A percentile compares a stretch with the other conserved stretches of the same genome.
Evolutionary conservation across 2,888 invertebrate genomes (phyloP).

Genomic region (Drosophila eohydei): DNA sequence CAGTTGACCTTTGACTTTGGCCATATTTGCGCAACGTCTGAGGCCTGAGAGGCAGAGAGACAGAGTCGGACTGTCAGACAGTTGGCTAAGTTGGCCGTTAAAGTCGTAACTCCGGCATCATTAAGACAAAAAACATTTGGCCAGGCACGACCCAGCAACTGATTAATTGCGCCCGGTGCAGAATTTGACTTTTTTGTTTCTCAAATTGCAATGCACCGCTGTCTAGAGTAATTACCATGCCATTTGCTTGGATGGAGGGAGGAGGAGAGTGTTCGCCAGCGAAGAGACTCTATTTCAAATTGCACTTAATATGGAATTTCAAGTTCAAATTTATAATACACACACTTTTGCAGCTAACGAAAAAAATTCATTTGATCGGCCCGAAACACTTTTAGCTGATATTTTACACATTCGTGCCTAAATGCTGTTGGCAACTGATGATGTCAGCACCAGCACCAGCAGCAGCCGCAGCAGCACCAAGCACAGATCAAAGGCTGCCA

Average conservation of each 20-base stretch:
- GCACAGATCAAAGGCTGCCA: slow-evolving; percentile 68
- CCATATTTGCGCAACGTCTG: slow-evolving; percentile 72
- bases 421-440: slow-evolving; percentile 43
- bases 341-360: slow-evolving; percentile 7
- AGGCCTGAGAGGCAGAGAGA: slow-evolving; percentile 14
- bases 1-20: slow-evolving; percentile 71
- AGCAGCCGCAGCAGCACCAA: slow-evolving; percentile 16
- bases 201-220: slow-evolving; percentile 66
- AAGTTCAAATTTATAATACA: slow-evolving; percentile 62
- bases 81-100: slow-evolving; percentile 38
- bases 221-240: slow-evolving; percentile 77
- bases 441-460: slow-evolving; percentile 54
- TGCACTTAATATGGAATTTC: slow-evolving; percentile 80
- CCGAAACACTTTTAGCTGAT: slow-evolving; percentile 24
- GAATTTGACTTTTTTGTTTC: slow-evolving; percentile 79
- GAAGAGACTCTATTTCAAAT: slow-evolving; percentile 67
- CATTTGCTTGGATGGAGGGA: slow-evolving; percentile 23
- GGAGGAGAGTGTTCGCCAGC: not conserved
- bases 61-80: slow-evolving; percentile 15
- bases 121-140: slow-evolving; percentile 77
- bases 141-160: slow-evolving; percentile 77
- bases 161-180: slow-evolving; percentile 75
- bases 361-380: slow-evolving; percentile 69
- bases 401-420: slow-evolving; percentile 19
- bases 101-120: slow-evolving; percentile 66